phyloP scores from a whole-genome alignment of 2,888 invertebrate species.

The Drosophila stalkeri region DNA sequence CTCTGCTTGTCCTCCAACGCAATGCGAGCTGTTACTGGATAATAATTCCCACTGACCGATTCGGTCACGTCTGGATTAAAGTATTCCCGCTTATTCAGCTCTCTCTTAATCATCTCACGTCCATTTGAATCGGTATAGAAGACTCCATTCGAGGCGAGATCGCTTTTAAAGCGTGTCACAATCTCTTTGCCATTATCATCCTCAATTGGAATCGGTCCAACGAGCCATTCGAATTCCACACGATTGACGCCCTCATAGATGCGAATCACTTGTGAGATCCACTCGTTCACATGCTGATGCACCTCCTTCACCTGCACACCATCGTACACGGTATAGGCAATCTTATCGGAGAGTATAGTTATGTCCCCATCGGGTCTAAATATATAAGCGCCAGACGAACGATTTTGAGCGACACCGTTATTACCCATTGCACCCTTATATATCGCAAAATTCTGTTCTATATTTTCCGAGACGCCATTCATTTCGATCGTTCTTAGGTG shows the following conservation, averaged over 20 bases:
- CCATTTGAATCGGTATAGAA: constrained; percentile 99
- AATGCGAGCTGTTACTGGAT: constrained; percentile 95
- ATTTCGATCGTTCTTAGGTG: constrained; percentile 68
- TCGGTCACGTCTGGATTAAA: constrained; percentile 89
- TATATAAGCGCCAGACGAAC: constrained; percentile 97
- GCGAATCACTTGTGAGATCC: constrained; percentile 90
- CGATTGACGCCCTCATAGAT: constrained; percentile 87
- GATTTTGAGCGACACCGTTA: constrained; percentile 86
- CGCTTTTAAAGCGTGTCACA: constrained; percentile 90
- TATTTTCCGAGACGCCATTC: constrained; percentile 74
- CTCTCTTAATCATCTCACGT: constrained; percentile 91
- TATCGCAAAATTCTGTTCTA: constrained; percentile 89
- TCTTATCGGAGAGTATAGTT: constrained; percentile 51
- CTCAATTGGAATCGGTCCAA: constrained; percentile 91
- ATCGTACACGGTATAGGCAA: constrained; percentile 75
- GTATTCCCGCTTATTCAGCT: constrained; percentile 89
- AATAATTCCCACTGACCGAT: constrained; percentile 94
- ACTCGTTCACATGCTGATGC: constrained; percentile 87
- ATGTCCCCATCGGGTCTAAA: constrained; percentile 89
- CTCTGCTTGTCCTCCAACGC: constrained; percentile 87
- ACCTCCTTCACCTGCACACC: constrained; percentile 90
- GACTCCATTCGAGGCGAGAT: constrained; percentile 87
- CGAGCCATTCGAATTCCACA: constrained; percentile 91
- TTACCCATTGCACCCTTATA: constrained; percentile 90
- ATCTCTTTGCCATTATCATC: constrained; percentile 92